phyloP scores from a whole-genome alignment of 23 tunicate genomes.

The Aplidium turbinatum region DNA sequence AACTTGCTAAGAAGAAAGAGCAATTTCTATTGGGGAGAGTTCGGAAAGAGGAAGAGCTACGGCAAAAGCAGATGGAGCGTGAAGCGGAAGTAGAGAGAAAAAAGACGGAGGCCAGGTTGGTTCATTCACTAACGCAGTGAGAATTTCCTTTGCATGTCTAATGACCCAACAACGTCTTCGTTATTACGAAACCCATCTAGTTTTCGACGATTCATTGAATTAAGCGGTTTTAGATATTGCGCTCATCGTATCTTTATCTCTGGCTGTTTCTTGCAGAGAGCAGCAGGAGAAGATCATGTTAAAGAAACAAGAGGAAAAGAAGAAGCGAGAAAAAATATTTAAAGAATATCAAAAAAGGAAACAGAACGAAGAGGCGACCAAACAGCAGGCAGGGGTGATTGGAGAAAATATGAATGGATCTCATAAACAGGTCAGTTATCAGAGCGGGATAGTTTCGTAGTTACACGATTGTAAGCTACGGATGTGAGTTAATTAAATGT shows the following conservation, averaged over 20 bases:
- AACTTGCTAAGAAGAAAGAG: conserved; percentile 79
- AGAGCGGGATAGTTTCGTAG: too few relatives aligned
- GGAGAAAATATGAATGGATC: conserved; percentile 16
- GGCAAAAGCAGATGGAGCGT: conserved; percentile 68
- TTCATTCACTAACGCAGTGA: neutral
- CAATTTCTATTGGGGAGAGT: conserved; percentile 59
- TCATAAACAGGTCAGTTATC: too few relatives aligned
- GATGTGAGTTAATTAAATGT: too few relatives aligned
- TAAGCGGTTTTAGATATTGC: neutral
- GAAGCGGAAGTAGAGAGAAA: conserved; percentile 55
- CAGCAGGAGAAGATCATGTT: conserved; percentile 52
- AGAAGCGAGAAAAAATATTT: conserved; percentile 60
- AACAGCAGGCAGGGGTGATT: conserved; percentile 46
- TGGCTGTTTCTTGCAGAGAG: conserved; percentile 30
- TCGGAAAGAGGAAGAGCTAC: conserved; percentile 72
- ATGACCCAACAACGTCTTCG: neutral
- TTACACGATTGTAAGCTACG: too few relatives aligned
- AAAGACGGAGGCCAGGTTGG: conserved; percentile 60
- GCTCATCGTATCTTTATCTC: neutral
- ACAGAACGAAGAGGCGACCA: conserved; percentile 53
- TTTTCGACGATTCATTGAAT: neutral
- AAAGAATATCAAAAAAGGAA: conserved; percentile 75
- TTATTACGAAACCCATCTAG: neutral
- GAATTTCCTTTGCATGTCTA: neutral
- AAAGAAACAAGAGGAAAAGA: conserved; percentile 74